Evolutionary conservation across 2,888 invertebrate species (phyloP).

Genomic region (Stenichneumon culpator): DNA sequence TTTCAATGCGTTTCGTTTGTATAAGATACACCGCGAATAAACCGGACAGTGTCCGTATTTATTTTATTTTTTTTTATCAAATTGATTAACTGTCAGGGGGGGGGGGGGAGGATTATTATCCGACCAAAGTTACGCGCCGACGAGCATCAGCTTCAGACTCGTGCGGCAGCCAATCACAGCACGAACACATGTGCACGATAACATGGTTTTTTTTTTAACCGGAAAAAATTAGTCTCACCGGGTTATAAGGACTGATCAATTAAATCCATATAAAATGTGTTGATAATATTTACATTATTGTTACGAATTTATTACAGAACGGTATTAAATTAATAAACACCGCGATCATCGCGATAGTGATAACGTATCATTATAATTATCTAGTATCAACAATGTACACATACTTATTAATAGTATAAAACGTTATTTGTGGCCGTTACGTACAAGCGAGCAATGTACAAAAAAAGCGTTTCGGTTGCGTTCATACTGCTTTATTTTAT

Average conservation of each 20-base stretch:
- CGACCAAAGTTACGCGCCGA: no score
- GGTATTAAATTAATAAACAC: constrained; percentile 58
- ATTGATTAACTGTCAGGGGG: no score
- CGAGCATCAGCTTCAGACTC: no score
- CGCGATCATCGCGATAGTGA: constrained; percentile 32
- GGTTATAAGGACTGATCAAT: not conserved
- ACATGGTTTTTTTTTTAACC: no score
- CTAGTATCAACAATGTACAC: constrained; percentile 71
- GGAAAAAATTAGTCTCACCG: not conserved
- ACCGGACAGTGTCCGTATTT: no score
- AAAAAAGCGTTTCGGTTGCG: constrained; percentile 70
- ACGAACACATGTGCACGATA: no score
- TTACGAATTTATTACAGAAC: constrained; percentile 48
- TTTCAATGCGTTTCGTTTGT: not conserved
- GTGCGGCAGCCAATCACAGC: no score
- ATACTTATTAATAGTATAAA: constrained; percentile 62
- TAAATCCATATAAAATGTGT: not conserved
- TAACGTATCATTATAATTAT: constrained; percentile 43
- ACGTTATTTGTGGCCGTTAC: constrained; percentile 54
- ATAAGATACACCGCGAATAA: no score
- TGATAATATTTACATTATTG: constrained; percentile 68
- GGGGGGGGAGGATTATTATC: no score
- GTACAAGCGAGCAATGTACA: constrained; percentile 75
- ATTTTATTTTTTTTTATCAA: no score
- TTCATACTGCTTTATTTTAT: constrained; percentile 47